Percentiles rank a stretch among this genome's conserved stretches.
phyloP scores from a whole-genome alignment of 2,888 invertebrate species.

The Cyclophora punctaria region DNA sequence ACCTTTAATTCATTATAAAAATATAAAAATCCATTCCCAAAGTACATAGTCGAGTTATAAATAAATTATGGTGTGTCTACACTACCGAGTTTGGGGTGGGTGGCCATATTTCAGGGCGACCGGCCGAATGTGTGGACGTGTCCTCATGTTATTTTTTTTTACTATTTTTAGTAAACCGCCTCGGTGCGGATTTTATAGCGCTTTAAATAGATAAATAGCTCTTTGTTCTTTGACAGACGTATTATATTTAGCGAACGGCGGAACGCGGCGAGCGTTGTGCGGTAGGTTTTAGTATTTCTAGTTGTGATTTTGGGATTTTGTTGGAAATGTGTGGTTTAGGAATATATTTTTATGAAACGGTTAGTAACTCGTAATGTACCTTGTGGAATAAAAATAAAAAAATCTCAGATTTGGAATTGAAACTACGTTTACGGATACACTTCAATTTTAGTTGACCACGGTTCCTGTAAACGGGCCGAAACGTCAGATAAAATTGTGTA shows the following conservation, averaged over 20 bases:
- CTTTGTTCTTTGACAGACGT: slow-evolving; percentile 34
- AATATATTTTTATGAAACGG: too few species aligned
- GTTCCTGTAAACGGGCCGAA: too few species aligned
- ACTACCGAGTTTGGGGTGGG: slow-evolving; percentile 19
- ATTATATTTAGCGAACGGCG: slow-evolving; percentile 21
- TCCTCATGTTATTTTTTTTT: slow-evolving; percentile 48
- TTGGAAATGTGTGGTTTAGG: too few species aligned
- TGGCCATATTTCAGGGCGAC: slow-evolving; percentile 51
- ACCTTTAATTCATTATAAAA: slow-evolving; percentile 35
- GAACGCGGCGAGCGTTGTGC: slow-evolving; percentile 19
- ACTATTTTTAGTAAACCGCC: slow-evolving; percentile 31
- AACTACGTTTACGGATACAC: too few species aligned
- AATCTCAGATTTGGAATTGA: too few species aligned
- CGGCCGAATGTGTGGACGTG: slow-evolving; percentile 32
- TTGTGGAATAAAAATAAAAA: too few species aligned
- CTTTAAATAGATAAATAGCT: slow-evolving; percentile 45
- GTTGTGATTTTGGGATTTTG: too few species aligned
- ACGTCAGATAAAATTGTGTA: too few species aligned
- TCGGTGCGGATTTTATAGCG: slow-evolving; percentile 37
- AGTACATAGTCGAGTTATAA: slow-evolving; percentile 31
- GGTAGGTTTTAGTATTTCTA: background rate
- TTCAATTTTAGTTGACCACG: too few species aligned
- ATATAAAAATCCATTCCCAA: slow-evolving; percentile 37
- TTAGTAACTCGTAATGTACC: too few species aligned
- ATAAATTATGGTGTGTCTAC: slow-evolving; percentile 42